Percentiles rank a stretch among this genome's conserved stretches.
These are phyloP conservation scores for Dinomys branickii DNA, from an alignment of 2,113 vertebrate genomes.

Conservation along the genomic window DNA sequence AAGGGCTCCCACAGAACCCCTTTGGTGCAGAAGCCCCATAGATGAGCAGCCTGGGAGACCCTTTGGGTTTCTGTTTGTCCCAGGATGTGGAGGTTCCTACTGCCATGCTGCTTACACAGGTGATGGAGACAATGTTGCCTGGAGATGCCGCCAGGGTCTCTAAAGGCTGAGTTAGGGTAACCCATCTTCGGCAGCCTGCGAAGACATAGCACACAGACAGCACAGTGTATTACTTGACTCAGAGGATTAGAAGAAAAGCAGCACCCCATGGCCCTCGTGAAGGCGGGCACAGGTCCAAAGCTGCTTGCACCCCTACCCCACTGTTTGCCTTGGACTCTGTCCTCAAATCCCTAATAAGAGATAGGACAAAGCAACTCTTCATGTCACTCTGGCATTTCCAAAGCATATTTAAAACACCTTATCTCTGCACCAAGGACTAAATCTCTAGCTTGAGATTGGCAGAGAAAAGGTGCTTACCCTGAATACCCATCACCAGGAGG, in stretches of 20 bases:
- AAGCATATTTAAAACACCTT: not conserved
- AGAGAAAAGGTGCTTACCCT: not conserved
- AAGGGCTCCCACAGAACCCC: not conserved
- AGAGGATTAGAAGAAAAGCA: not conserved
- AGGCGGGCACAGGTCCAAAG: not conserved
- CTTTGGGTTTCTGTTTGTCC: not conserved
- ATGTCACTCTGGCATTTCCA: not conserved
- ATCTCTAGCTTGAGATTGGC: not conserved
- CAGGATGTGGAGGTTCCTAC: slow-evolving; percentile 26
- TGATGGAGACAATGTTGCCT: slow-evolving; percentile 30
- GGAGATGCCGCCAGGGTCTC: not conserved
- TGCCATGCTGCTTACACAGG: not conserved
- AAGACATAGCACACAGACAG: not conserved
- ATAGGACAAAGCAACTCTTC: not conserved
- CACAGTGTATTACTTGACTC: not conserved
- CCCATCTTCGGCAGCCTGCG: not conserved
- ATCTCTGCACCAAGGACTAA: not conserved
- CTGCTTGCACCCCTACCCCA: not conserved
- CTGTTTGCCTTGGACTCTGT: not conserved
- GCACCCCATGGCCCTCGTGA: fast-evolving
- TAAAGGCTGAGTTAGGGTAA: slow-evolving; percentile 46
- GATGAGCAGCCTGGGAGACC: slow-evolving; percentile 17
- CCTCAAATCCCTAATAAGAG: not conserved
- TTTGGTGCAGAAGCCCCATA: not conserved
- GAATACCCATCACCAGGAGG: not conserved